phyloP scores from a whole-genome alignment of 2,797 vertebrate species.

The Crax fasciolata region DNA sequence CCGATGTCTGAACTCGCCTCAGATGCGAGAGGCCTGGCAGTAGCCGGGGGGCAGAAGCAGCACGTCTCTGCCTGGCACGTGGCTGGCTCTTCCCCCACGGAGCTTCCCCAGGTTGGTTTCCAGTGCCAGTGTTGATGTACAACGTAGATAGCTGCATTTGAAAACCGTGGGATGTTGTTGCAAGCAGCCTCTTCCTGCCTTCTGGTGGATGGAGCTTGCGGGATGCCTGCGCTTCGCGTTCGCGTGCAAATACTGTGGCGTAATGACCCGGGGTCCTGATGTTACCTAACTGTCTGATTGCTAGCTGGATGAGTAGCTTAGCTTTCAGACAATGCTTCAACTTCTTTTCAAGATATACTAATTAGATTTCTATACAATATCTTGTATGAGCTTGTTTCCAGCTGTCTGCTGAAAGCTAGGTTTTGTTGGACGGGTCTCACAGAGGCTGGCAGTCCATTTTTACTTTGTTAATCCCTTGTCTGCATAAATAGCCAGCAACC shows the following conservation, averaged over 20 bases:
- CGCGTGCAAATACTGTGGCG: not conserved
- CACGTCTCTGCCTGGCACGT: accelerated
- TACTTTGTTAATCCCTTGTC: not conserved
- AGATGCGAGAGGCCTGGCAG: accelerated
- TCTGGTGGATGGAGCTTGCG: not conserved
- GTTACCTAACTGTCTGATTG: not conserved
- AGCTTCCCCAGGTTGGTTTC: not conserved
- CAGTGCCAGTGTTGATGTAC: not conserved
- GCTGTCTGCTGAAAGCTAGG: constrained; percentile 1
- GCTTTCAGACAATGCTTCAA: not conserved
- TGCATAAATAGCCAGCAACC: not conserved
- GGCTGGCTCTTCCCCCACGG: not conserved
- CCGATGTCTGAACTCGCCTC: not conserved
- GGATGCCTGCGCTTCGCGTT: not conserved
- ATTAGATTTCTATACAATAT: not conserved
- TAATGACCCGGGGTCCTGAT: not conserved
- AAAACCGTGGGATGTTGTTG: not conserved
- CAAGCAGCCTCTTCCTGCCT: not conserved
- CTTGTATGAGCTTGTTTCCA: constrained; percentile 27
- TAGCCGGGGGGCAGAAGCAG: not conserved
- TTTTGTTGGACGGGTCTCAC: not conserved
- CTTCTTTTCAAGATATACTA: not conserved
- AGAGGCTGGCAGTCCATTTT: constrained; percentile 28
- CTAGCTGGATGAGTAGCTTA: not conserved
- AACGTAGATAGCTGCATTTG: not conserved